Evolutionary conservation across 2,888 invertebrate species (phyloP).

Genomic region (Gortyna flavago): DNA sequence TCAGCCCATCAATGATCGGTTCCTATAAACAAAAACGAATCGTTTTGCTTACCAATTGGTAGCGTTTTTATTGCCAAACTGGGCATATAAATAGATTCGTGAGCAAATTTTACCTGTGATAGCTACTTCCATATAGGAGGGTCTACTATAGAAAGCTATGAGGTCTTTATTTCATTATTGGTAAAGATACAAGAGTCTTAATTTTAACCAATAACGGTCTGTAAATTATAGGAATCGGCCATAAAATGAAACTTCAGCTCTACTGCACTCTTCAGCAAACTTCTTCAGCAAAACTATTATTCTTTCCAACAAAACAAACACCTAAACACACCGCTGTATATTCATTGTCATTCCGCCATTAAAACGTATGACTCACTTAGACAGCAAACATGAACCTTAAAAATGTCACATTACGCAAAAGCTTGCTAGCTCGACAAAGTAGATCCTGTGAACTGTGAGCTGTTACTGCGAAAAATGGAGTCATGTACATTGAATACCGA

Average conservation of each 20-base stretch:
- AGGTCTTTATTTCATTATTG: too few species aligned
- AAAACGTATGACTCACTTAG: conserved; percentile 55
- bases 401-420: conserved; percentile 58
- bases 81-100: not conserved
- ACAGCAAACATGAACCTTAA: conserved; percentile 42
- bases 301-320: conserved; percentile 18
- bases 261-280: not conserved
- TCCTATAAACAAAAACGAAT: not conserved
- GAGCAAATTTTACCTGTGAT: not conserved
- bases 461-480: conserved; percentile 54
- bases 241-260: conserved; percentile 9
- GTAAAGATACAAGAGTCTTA: not conserved
- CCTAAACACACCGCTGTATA: conserved; percentile 12
- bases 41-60: not conserved
- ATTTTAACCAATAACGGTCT: not conserved
- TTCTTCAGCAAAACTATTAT: conserved; percentile 6
- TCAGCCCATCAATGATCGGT: not conserved
- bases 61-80: not conserved
- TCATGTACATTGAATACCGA: conserved; percentile 56
- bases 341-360: conserved; percentile 41
- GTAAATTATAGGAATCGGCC: not conserved
- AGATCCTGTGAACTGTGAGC: conserved; percentile 44
- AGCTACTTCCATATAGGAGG: not conserved
- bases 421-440: conserved; percentile 49
- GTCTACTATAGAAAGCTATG: not conserved